Evolutionary conservation across 2,888 invertebrate genomes (phyloP).

Genomic region (Pomacea canaliculata): DNA sequence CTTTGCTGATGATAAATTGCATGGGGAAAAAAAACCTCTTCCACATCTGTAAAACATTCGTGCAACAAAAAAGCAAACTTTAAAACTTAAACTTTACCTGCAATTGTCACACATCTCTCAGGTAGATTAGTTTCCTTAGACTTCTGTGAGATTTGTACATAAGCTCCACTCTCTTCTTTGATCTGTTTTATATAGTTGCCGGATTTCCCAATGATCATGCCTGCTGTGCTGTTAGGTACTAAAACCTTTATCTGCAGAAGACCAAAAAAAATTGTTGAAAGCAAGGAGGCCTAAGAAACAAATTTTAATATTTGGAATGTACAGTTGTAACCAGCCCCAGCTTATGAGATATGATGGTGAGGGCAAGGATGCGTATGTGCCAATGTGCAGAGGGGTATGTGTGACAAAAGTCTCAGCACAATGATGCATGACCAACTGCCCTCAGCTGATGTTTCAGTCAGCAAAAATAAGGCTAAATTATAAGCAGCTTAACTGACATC

Average conservation of each 20-base stretch:
- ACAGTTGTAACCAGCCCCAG: slow-evolving; percentile 9
- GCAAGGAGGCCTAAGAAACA: slow-evolving; percentile 13
- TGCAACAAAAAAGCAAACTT: too few relatives aligned
- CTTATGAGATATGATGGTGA: slow-evolving; percentile 5
- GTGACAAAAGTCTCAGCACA: background rate
- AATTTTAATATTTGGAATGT: slow-evolving; percentile 18
- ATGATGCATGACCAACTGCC: too few relatives aligned
- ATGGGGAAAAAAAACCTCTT: too few relatives aligned
- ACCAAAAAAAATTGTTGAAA: background rate
- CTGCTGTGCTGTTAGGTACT: slow-evolving; percentile 70
- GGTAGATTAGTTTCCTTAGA: slow-evolving; percentile 69
- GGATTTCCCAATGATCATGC: slow-evolving; percentile 71
- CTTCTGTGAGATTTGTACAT: slow-evolving; percentile 70
- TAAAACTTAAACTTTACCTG: slow-evolving; percentile 50
- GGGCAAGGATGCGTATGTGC: slow-evolving; percentile 1
- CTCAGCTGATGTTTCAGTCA: too few relatives aligned
- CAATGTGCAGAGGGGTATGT: background rate
- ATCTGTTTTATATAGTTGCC: slow-evolving; percentile 70
- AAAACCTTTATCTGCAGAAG: slow-evolving; percentile 68
- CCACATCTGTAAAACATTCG: too few relatives aligned
- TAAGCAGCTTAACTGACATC: too few relatives aligned
- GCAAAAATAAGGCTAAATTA: too few relatives aligned
- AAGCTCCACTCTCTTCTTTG: slow-evolving; percentile 70
- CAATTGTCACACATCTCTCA: slow-evolving; percentile 70
- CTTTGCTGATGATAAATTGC: too few relatives aligned